phyloP scores from a whole-genome alignment of 2,113 vertebrate genomes.

The Psophia crepitans region DNA sequence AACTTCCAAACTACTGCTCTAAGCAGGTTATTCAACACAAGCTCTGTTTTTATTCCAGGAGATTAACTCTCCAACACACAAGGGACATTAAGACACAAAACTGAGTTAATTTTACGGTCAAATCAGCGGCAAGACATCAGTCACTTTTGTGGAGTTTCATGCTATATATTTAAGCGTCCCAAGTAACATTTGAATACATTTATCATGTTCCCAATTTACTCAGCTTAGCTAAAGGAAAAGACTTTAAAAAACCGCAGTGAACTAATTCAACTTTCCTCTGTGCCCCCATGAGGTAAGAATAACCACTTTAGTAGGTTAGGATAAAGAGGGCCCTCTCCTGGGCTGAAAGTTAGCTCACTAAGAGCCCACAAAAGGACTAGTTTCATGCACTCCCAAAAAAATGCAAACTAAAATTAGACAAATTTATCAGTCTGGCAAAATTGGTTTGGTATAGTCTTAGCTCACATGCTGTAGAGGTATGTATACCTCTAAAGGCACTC shows the following conservation, averaged over 20 bases:
- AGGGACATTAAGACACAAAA: not conserved
- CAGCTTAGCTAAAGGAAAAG: not conserved
- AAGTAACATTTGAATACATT: not conserved
- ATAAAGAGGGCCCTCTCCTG: not conserved
- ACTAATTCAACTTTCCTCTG: not conserved
- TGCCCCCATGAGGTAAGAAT: fast-evolving
- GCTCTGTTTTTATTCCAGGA: conserved; percentile 27
- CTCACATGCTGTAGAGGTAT: not conserved
- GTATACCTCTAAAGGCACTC: not conserved
- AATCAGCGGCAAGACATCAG: not conserved
- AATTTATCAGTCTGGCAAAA: not conserved
- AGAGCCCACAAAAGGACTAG: not conserved
- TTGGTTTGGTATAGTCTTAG: not conserved
- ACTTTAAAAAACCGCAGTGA: not conserved
- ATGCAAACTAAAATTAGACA: not conserved
- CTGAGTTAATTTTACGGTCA: not conserved
- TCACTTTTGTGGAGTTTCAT: not conserved
- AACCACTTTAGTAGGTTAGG: not conserved
- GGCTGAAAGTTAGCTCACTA: not conserved
- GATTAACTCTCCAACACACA: conserved; percentile 5
- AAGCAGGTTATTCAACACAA: not conserved
- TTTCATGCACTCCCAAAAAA: not conserved
- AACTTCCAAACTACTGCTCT: not conserved
- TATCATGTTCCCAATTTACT: not conserved
- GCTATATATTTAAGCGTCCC: not conserved